Evolutionary conservation across 2,888 invertebrate genomes (phyloP).

Genomic region (Rhamphomyia laevipes): DNA sequence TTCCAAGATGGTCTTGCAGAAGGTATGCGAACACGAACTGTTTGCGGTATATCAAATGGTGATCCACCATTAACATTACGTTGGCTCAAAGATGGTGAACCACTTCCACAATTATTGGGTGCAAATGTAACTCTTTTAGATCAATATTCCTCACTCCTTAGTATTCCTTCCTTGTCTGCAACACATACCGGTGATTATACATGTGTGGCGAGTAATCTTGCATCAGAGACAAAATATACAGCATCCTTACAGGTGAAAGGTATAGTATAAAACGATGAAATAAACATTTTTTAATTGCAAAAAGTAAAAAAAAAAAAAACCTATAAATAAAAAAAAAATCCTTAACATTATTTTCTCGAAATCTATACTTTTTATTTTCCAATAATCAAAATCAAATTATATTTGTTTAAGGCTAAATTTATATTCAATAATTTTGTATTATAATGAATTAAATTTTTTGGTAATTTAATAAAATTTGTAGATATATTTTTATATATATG

Average conservation of each 20-base stretch:
- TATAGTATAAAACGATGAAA: conserved; percentile 40
- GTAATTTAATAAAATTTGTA: no score
- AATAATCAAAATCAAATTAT: no score
- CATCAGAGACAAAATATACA: conserved; percentile 66
- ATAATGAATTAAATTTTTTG: no score
- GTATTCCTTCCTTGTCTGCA: conserved; percentile 63
- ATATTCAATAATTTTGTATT: no score
- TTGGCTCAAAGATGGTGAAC: conserved; percentile 73
- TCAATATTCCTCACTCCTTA: conserved; percentile 64
- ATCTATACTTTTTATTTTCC: no score
- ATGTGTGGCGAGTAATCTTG: conserved; percentile 67
- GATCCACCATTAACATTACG: conserved; percentile 68
- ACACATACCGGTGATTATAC: conserved; percentile 67
- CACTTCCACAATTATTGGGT: conserved; percentile 50
- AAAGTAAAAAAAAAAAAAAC: conserved; percentile 7
- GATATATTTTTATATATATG: no score
- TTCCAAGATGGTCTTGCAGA: conserved; percentile 73
- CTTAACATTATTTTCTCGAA: no score
- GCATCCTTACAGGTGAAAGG: conserved; percentile 72
- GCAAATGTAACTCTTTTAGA: conserved; percentile 62
- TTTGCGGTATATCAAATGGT: conserved; percentile 68
- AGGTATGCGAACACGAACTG: conserved; percentile 69
- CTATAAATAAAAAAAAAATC: background rate
- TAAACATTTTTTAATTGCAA: conserved; percentile 17
- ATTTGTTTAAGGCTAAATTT: no score